Evolutionary conservation across 2,113 vertebrate genomes (phyloP).

Genomic region (Ceyx margarethae): DNA sequence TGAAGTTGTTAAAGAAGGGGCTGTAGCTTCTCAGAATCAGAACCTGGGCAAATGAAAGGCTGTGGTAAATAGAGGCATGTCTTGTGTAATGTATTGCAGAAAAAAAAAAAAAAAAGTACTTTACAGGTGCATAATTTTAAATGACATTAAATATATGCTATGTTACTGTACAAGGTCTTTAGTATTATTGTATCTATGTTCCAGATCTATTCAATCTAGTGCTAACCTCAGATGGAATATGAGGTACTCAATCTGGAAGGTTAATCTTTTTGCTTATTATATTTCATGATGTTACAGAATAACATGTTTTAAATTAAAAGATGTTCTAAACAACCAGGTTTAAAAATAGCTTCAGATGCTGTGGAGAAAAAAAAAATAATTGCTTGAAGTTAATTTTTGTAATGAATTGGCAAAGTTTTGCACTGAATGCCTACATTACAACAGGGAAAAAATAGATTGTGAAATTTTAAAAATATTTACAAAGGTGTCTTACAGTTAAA

Average conservation of each 20-base stretch:
- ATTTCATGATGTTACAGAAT: conserved; percentile 34
- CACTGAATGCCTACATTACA: conserved; percentile 33
- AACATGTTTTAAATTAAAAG: conserved; percentile 23
- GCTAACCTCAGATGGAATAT: conserved; percentile 6
- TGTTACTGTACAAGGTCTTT: background rate
- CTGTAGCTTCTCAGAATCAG: background rate
- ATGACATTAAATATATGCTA: background rate
- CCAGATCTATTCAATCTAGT: conserved; percentile 12
- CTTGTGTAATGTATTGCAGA: background rate
- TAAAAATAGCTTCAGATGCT: conserved; percentile 46
- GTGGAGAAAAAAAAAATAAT: conserved; percentile 55
- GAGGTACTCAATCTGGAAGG: conserved; percentile 3
- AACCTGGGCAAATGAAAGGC: background rate
- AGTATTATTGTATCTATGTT: background rate
- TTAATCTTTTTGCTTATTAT: conserved; percentile 12
- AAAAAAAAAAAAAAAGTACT: background rate
- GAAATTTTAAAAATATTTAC: background rate
- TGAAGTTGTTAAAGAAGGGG: background rate
- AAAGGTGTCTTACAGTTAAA: background rate
- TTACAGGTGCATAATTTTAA: background rate
- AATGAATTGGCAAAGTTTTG: conserved; percentile 58
- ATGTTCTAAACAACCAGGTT: conserved; percentile 39
- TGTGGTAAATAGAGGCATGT: background rate
- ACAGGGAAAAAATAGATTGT: conserved; percentile 36
- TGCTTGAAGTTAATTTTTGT: conserved; percentile 41